Conservation (phyloP, 2,113 vertebrate genomes). For the Origma solitaria region DNA sequence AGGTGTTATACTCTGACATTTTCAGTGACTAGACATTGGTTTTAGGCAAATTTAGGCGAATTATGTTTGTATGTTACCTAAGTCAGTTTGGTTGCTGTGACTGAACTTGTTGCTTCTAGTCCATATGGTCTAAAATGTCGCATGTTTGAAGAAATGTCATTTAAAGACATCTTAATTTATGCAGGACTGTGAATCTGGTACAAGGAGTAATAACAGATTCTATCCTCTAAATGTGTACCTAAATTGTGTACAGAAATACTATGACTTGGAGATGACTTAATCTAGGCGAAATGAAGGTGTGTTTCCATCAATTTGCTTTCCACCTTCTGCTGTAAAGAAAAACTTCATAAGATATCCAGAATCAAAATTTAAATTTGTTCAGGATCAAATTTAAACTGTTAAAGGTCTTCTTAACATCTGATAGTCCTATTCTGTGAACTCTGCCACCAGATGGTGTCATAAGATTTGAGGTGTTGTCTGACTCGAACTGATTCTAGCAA, state of each 20-base stretch:
- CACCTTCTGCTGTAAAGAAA: not conserved
- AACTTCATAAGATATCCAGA: not conserved
- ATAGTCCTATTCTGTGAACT: not conserved
- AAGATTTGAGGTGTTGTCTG: not conserved
- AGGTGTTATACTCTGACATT: fast-evolving
- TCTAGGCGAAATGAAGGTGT: not conserved
- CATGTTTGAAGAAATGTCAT: not conserved
- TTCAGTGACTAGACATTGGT: not conserved
- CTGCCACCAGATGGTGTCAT: slow-evolving; percentile 47
- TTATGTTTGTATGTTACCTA: not conserved
- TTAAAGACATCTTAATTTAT: not conserved
- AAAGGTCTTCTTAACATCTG: not conserved
- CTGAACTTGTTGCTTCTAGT: not conserved
- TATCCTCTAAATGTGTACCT: fast-evolving
- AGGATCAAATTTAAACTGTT: not conserved
- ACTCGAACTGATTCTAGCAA: not conserved
- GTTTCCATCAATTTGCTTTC: not conserved
- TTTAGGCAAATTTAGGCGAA: not conserved
- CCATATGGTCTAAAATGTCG: not conserved
- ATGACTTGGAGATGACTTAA: not conserved
- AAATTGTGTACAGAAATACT: not conserved
- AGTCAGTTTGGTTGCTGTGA: not conserved
- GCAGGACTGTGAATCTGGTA: not conserved
- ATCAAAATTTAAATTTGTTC: not conserved
- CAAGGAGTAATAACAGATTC: not conserved